A percentile compares a stretch with the other conserved stretches of the same genome.
Conservation (phyloP, 2,113 vertebrate genomes). For the Channa argus region DNA sequence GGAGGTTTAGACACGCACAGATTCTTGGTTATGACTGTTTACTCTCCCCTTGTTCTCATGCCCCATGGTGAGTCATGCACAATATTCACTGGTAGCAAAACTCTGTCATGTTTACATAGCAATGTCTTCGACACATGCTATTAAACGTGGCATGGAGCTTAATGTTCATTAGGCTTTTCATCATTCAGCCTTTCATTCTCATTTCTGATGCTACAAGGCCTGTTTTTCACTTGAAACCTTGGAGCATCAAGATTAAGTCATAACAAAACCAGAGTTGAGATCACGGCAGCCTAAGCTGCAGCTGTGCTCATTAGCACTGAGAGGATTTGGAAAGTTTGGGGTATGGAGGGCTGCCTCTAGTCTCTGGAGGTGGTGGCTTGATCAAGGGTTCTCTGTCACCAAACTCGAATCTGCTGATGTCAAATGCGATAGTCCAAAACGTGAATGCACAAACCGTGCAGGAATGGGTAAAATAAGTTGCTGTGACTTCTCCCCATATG, state of each 20-base stretch:
- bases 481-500: conserved; percentile 66
- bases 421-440: conserved; percentile 49
- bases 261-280: conserved; percentile 74
- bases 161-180: conserved; percentile 52
- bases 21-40: conserved; percentile 42
- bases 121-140: conserved; percentile 70
- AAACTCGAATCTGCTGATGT: conserved; percentile 34
- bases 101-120: conserved; percentile 72
- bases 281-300: conserved; percentile 68
- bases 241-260: conserved; percentile 61
- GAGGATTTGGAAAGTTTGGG: conserved; percentile 59
- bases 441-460: conserved; percentile 54
- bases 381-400: conserved; percentile 43
- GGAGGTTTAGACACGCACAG: conserved; percentile 20
- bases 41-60: conserved; percentile 33
- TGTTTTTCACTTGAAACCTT: conserved; percentile 30
- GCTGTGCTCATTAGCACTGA: conserved; percentile 78
- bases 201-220: conserved; percentile 41
- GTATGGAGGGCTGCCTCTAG: conserved; percentile 29
- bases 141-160: conserved; percentile 57
- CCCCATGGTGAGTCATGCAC: conserved; percentile 34
- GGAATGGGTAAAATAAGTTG: conserved; percentile 59
- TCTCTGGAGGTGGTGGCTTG: conserved; percentile 38
- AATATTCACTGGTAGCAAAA: conserved; percentile 42
- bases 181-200: conserved; percentile 60